phyloP scores from a whole-genome alignment of 2,888 invertebrate genomes.

The Sarcophaga carnaria region DNA sequence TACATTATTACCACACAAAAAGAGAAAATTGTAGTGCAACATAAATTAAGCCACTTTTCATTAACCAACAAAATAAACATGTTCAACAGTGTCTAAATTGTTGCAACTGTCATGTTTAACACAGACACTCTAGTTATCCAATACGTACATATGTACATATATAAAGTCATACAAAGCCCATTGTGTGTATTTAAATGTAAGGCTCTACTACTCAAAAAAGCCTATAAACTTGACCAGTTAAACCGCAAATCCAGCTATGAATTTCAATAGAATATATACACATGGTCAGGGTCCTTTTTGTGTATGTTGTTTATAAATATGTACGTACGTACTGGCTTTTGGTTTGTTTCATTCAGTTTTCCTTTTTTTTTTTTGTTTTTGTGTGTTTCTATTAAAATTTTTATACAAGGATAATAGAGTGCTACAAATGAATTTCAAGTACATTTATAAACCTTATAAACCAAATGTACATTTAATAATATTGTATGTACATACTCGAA shows the following conservation, averaged over 20 bases:
- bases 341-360: conserved; percentile 13
- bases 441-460: not conserved
- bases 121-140: conserved; percentile 32
- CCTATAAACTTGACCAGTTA: conserved; percentile 61
- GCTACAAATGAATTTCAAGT: conserved; percentile 8
- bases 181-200: not conserved
- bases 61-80: conserved; percentile 31
- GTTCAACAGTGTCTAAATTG: conserved; percentile 38
- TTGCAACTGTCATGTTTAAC: conserved; percentile 58
- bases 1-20: not conserved
- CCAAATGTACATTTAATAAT: conserved; percentile 43
- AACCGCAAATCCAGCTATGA: conserved; percentile 62
- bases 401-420: conserved; percentile 16
- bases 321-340: not conserved
- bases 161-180: conserved; percentile 21
- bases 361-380: not conserved
- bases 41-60: conserved; percentile 30
- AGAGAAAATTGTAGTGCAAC: not conserved
- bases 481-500: too few species aligned
- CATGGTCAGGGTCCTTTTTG: conserved; percentile 57
- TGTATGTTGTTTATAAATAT: not conserved
- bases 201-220: conserved; percentile 11
- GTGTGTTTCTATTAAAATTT: not conserved
- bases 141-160: not conserved
- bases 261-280: conserved; percentile 41